These are phyloP conservation scores for Anadara kagoshimensis DNA, from an alignment of 1,140 invertebrate species.

Conservation along the genomic window DNA sequence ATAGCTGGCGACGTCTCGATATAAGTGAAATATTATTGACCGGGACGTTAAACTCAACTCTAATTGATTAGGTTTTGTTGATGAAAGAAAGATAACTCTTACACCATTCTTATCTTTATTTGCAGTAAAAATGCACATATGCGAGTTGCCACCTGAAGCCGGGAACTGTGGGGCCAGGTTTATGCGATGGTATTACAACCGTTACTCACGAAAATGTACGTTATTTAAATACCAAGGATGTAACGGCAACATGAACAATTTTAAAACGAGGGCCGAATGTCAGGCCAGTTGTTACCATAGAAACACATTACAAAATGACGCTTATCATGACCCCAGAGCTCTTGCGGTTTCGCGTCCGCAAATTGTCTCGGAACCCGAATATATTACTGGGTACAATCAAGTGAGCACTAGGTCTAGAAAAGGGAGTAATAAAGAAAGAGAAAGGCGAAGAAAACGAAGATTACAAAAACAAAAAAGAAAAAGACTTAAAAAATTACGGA, in stretches of 20 bases:
- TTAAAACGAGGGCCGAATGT: constrained; percentile 28
- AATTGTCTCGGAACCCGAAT: constrained; percentile 4
- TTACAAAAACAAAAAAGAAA: constrained; percentile 23
- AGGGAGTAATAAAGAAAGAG: constrained; percentile 1
- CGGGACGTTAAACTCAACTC: too few relatives aligned
- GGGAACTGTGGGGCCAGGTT: constrained; percentile 34
- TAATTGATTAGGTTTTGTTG: too few relatives aligned
- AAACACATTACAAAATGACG: constrained; percentile 14
- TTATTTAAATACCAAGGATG: constrained; percentile 36
- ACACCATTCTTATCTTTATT: neutral
- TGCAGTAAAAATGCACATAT: constrained; percentile 35
- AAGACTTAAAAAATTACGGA: constrained; percentile 15
- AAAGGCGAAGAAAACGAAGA: constrained; percentile 26
- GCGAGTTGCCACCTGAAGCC: constrained; percentile 26
- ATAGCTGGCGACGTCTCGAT: too few relatives aligned
- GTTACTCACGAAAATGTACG: constrained; percentile 18
- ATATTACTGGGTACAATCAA: constrained; percentile 5
- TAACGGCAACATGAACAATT: constrained; percentile 34
- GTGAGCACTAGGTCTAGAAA: constrained; percentile 8
- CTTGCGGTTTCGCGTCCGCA: constrained; percentile 9
- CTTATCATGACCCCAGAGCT: neutral
- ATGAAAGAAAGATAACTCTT: too few relatives aligned
- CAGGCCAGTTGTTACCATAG: constrained; percentile 20
- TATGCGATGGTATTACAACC: constrained; percentile 31
- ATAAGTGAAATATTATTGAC: too few relatives aligned